Conservation (phyloP, 2,113 vertebrate genomes). For the Tetrao urogallus region DNA sequence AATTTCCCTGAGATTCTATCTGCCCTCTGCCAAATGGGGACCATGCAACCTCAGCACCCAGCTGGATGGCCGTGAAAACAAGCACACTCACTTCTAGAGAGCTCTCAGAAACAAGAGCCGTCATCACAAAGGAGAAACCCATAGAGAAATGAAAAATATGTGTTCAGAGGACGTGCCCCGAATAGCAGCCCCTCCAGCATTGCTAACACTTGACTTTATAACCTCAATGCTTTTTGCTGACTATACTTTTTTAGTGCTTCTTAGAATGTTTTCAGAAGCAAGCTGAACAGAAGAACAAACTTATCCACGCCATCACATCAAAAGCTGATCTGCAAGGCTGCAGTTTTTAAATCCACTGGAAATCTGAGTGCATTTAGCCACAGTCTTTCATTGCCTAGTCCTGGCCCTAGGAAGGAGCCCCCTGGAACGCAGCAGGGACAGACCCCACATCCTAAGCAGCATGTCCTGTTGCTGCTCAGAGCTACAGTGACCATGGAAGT, state of each 20-base stretch:
- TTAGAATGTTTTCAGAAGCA: slow-evolving; percentile 27
- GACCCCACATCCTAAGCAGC: neutral
- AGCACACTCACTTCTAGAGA: neutral
- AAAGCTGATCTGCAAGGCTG: neutral
- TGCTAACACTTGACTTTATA: slow-evolving; percentile 26
- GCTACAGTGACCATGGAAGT: neutral
- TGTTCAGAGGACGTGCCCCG: neutral
- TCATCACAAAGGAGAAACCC: neutral
- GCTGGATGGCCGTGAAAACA: neutral
- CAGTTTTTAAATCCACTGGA: neutral
- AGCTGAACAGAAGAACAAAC: slow-evolving; percentile 43
- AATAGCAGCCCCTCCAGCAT: neutral
- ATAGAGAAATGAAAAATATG: neutral
- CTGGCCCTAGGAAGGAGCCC: neutral
- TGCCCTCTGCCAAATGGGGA: neutral
- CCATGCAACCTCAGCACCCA: neutral
- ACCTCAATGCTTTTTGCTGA: neutral
- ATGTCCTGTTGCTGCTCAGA: neutral
- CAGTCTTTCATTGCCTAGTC: neutral
- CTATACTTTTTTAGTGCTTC: neutral
- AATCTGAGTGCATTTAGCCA: neutral
- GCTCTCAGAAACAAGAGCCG: neutral
- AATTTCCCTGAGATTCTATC: neutral
- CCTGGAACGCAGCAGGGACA: neutral
- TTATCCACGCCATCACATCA: slow-evolving; percentile 31